Percentiles rank a stretch among this genome's conserved stretches.
Conservation (phyloP, 2,888 invertebrate genomes). For the Oscheius sp. region DNA sequence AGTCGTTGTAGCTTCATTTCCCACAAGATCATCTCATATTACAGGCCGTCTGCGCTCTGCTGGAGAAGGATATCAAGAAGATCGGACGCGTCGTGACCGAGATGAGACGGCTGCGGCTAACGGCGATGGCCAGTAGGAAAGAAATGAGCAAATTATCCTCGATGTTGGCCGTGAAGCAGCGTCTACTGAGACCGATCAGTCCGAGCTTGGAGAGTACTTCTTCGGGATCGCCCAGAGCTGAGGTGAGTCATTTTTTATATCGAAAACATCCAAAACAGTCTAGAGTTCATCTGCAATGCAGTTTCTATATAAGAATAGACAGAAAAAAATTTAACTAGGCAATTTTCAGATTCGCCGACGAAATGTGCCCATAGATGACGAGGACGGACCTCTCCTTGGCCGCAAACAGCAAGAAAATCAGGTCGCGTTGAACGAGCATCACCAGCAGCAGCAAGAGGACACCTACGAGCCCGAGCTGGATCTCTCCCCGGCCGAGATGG, state of each 20-base stretch:
- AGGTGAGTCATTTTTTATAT: no score
- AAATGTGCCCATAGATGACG: not conserved
- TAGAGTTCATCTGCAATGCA: no score
- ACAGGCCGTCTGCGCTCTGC: constrained; percentile 16
- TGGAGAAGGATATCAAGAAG: constrained; percentile 32
- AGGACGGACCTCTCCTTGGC: not conserved
- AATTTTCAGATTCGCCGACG: no score
- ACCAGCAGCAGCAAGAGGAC: not conserved
- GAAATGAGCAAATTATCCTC: constrained; percentile 26
- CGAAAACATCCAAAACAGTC: no score
- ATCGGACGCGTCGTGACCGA: constrained; percentile 30
- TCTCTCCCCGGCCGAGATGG: not conserved
- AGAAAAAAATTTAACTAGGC: no score
- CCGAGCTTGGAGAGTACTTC: no score
- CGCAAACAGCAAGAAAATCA: not conserved
- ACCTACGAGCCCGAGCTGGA: not conserved
- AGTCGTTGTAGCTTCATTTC: not conserved
- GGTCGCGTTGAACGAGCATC: not conserved
- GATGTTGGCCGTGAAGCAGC: constrained; percentile 8
- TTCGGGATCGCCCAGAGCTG: no score
- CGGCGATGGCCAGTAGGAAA: constrained; percentile 6
- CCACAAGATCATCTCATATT: not conserved
- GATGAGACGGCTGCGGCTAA: constrained; percentile 27
- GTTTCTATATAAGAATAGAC: no score
- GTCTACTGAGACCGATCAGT: no score